A percentile compares a stretch with the other conserved stretches of the same genome.
Evolutionary conservation across 2,797 vertebrate species (phyloP).

Genomic region (Graptemys geographica): DNA sequence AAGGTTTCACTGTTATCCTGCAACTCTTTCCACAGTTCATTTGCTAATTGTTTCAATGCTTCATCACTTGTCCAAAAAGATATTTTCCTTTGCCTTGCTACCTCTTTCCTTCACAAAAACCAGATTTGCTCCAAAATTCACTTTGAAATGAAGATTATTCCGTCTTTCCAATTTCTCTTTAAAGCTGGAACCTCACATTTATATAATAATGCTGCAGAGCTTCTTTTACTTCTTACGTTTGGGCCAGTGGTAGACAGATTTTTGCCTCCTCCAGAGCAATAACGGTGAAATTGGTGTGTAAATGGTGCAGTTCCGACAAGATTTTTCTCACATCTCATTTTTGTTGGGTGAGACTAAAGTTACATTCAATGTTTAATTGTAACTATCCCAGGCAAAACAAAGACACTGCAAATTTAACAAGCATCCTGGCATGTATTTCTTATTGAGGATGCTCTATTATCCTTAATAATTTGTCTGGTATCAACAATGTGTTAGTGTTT

Average conservation of each 20-base stretch:
- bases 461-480: neutral
- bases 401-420: neutral
- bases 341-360: neutral
- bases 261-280: neutral
- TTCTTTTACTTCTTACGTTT: neutral
- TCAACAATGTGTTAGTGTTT: neutral
- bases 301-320: rapidly evolving
- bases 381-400: neutral
- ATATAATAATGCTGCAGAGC: neutral
- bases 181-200: neutral
- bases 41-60: neutral
- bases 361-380: neutral
- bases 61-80: neutral
- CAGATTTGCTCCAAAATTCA: neutral
- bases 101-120: neutral
- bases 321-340: neutral
- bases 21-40: neutral
- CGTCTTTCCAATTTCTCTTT: neutral
- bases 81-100: neutral
- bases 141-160: neutral
- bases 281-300: neutral
- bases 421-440: rapidly evolving
- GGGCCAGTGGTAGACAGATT: neutral
- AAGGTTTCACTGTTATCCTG: neutral
- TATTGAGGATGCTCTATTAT: neutral